phyloP scores from a whole-genome alignment of 2,113 vertebrate genomes.

The rat (Rattus norvegicus) region DNA sequence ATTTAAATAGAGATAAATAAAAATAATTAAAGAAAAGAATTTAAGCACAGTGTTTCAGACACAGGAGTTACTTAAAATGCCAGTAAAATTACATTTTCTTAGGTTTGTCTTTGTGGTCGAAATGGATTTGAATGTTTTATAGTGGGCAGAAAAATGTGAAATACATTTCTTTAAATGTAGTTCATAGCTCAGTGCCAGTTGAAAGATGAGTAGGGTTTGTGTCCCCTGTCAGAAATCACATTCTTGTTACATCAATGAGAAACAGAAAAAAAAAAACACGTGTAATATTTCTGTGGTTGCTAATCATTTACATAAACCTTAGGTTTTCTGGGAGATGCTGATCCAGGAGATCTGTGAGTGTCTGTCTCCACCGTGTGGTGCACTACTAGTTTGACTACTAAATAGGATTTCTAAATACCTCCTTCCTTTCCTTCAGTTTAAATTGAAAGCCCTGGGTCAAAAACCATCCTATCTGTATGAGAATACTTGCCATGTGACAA shows the following conservation, averaged over 20 bases:
- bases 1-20: background rate
- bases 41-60: background rate
- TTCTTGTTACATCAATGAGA: background rate
- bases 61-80: background rate
- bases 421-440: background rate
- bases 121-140: background rate
- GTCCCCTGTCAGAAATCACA: background rate
- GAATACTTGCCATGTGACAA: background rate
- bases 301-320: constrained; percentile 13
- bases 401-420: background rate
- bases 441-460: background rate
- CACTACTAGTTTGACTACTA: constrained; percentile 71
- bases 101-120: background rate
- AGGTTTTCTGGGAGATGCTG: constrained; percentile 39
- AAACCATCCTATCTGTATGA: background rate
- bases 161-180: background rate
- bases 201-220: background rate
- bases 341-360: constrained; percentile 71
- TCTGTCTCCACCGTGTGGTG: constrained; percentile 88
- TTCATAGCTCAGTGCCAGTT: background rate
- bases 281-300: background rate
- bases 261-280: background rate
- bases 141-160: background rate
- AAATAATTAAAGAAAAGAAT: background rate
- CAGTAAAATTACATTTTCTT: background rate